Base-by-base conservation (phyloP, 1,140 invertebrate species). In the Eubasilissa regina region DNA sequence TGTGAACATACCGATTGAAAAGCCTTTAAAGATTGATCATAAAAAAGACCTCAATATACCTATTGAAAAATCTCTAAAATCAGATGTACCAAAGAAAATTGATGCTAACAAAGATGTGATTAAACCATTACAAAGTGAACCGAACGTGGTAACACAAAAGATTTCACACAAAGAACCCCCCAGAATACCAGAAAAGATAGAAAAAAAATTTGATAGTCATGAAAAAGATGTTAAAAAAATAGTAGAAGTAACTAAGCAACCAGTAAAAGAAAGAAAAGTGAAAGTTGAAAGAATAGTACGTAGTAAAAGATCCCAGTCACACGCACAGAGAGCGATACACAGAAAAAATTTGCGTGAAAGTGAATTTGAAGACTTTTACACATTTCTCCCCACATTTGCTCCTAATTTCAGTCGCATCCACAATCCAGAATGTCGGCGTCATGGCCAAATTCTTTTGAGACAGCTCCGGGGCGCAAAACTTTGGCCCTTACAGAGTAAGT, bases 401-500 rank as follows among this genome's bases (percentile, higher is more conserved):
- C 91, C 92, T 78, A 93, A 93, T 88, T 92, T 92, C 84, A 90
- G 90, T 72, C 88, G 89, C 75, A 90, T 92, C 77, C 89, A 91
- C 83, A 90, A 92, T 85, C 85, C 89, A 44, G 90, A 91, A 84
- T 94, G 93, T 87, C 90, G 92, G 82, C 90, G 92, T 83, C 92
- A 93, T 74, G 90, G 93, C 58, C 92, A 92, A 85, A 92, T 93
- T 83, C 90, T 93, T 79, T 85, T 93, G 75, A 88, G 91, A 77
- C 92, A 94, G 85, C 86, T 94, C 81, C 90, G 91, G 47, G 91
- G 91, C 43, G 90, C 91, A 64, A 93, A 93, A 86, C 82, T 93
- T 68, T 94, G 93, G 93, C 92, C 92, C 60, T 85, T 94, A 79
- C 92, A 93, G 87, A 93, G 93, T 93, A 88, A 91, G 91, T 86